Evolutionary conservation across 2,888 invertebrate genomes (phyloP).

Genomic region (Caenorhabditis uteleia): DNA sequence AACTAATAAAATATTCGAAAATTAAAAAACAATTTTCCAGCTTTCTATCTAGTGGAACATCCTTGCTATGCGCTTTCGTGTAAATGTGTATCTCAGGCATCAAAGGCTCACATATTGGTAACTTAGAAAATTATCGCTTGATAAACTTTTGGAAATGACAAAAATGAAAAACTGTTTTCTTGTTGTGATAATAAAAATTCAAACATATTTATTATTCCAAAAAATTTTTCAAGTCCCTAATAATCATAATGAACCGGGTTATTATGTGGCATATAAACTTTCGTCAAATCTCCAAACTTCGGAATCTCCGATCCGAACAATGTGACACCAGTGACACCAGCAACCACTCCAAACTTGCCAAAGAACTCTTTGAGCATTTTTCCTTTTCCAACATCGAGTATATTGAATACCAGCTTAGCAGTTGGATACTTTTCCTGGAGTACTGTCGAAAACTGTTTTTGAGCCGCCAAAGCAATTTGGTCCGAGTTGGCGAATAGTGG

Average conservation of each 20-base stretch:
- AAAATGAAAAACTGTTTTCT: no score
- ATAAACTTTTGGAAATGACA: no score
- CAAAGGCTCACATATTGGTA: no score
- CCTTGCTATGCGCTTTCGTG: no score
- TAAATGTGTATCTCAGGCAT: no score
- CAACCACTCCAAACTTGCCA: slow-evolving; percentile 15
- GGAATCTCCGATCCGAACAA: slow-evolving; percentile 22
- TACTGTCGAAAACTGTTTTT: slow-evolving; percentile 20
- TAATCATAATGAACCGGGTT: slow-evolving; percentile 39
- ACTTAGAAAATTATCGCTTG: no score
- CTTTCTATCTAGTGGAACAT: no score
- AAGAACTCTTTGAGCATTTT: slow-evolving; percentile 22
- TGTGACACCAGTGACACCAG: slow-evolving; percentile 23
- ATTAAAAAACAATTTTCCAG: no score
- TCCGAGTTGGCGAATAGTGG: slow-evolving; percentile 32
- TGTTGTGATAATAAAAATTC: no score
- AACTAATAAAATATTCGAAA: no score
- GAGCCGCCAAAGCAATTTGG: slow-evolving; percentile 19
- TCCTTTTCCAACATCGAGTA: slow-evolving; percentile 29
- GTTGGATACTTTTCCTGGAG: slow-evolving; percentile 24
- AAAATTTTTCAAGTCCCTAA: no score
- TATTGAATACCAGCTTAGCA: slow-evolving; percentile 24
- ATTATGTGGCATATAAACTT: slow-evolving; percentile 32
- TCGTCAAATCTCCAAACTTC: slow-evolving; percentile 12
- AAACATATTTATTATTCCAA: no score